phyloP scores from a whole-genome alignment of 2,888 invertebrate species.

The Limnephilus marmoratus region DNA sequence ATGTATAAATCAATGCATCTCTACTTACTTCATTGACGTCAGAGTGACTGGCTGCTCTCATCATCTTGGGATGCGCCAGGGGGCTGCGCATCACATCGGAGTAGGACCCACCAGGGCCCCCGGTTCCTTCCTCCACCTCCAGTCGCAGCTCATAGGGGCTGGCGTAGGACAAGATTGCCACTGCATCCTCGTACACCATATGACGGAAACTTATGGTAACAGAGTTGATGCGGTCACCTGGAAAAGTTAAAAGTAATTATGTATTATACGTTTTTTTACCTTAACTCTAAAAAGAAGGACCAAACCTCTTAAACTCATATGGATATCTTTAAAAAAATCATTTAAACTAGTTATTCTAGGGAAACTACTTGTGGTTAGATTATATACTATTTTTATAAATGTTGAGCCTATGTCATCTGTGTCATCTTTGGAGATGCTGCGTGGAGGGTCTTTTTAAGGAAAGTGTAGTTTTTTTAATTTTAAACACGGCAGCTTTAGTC shows the following conservation, averaged over 20 bases:
- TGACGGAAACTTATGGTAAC: constrained; percentile 92
- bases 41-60: constrained; percentile 86
- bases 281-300: too few relatives aligned
- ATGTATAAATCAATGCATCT: too few relatives aligned
- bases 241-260: constrained; percentile 51
- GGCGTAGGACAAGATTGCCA: constrained; percentile 92
- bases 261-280: background rate
- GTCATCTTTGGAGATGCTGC: too few relatives aligned
- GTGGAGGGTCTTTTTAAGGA: too few relatives aligned
- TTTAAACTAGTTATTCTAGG: too few relatives aligned
- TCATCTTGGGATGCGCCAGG: constrained; percentile 86
- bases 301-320: too few relatives aligned
- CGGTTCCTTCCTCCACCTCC: constrained; percentile 75
- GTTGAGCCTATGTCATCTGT: background rate
- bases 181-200: constrained; percentile 93
- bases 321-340: too few relatives aligned
- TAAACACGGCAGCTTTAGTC: too few relatives aligned
- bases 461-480: too few relatives aligned
- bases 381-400: too few relatives aligned
- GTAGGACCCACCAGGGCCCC: constrained; percentile 69
- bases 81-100: constrained; percentile 73
- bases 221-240: constrained; percentile 92
- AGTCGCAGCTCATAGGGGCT: constrained; percentile 93
- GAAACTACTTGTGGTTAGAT: too few relatives aligned
- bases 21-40: constrained; percentile 82